Evolutionary conservation across 2,797 vertebrate species (phyloP).

Genomic region (Thunnus albacares): DNA sequence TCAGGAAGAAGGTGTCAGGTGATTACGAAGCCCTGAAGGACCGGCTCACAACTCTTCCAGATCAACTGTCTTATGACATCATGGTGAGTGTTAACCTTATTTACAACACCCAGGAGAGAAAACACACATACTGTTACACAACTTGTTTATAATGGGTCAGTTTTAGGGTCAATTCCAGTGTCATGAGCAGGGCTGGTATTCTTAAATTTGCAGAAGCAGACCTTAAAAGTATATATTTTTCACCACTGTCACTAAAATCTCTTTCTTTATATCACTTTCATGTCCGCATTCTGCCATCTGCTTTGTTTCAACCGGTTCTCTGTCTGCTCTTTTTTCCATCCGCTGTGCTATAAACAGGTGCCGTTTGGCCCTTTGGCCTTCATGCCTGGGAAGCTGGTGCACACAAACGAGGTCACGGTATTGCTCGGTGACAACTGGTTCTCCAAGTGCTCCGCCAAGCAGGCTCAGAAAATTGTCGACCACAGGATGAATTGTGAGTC

Average conservation of each 20-base stretch:
- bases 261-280: constrained; percentile 13
- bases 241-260: neutral
- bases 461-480: constrained; percentile 91
- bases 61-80: constrained; percentile 93
- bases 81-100: constrained; percentile 88
- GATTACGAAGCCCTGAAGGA: constrained; percentile 93
- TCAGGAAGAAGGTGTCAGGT: constrained; percentile 93
- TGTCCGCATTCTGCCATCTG: neutral
- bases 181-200: neutral
- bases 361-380: constrained; percentile 97
- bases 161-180: neutral
- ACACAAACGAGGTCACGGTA: constrained; percentile 96
- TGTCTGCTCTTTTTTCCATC: neutral
- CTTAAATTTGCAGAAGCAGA: neutral
- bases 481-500: constrained; percentile 95
- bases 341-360: constrained; percentile 85
- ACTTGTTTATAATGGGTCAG: neutral
- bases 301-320: neutral
- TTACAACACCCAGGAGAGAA: neutral
- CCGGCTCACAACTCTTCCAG: constrained; percentile 91
- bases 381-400: constrained; percentile 93
- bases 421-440: constrained; percentile 99
- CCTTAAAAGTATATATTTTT: rapidly evolving
- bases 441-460: constrained; percentile 95
- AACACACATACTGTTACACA: neutral